These are phyloP conservation scores for Graphium colonna DNA, from an alignment of 2,888 invertebrate genomes.

Conservation along the genomic window DNA sequence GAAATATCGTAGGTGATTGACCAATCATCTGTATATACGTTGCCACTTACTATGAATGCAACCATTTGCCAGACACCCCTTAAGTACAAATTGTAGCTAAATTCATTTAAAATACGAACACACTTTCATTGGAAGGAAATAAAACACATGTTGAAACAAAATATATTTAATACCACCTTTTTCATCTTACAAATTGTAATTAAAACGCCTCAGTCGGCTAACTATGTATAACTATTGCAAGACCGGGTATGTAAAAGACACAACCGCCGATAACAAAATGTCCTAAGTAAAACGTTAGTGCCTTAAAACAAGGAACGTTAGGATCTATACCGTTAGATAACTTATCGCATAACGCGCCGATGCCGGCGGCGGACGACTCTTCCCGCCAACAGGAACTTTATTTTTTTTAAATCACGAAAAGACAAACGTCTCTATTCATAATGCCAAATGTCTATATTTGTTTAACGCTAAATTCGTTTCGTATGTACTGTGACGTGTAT, in stretches of 20 bases:
- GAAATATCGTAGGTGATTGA: no score
- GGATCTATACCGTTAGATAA: conserved; percentile 51
- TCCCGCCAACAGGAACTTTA: background rate
- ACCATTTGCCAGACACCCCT: no score
- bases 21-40: no score
- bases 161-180: conserved; percentile 74
- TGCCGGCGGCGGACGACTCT: conserved; percentile 8
- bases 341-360: conserved; percentile 37
- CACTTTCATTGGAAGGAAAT: no score
- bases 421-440: background rate
- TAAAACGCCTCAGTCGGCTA: conserved; percentile 51
- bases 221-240: conserved; percentile 52
- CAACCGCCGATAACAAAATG: conserved; percentile 62
- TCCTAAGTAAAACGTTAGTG: conserved; percentile 55
- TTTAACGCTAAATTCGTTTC: background rate
- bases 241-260: conserved; percentile 54
- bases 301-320: conserved; percentile 66
- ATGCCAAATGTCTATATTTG: background rate
- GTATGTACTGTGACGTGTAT: background rate
- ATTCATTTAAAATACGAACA: no score
- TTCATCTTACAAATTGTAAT: conserved; percentile 60
- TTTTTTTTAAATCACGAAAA: background rate
- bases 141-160: conserved; percentile 60
- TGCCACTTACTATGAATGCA: no score
- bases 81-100: no score